Conservation (phyloP, 35 echinoderm and acorn worm species). For the Hemicentrotus pulcherrimus region DNA sequence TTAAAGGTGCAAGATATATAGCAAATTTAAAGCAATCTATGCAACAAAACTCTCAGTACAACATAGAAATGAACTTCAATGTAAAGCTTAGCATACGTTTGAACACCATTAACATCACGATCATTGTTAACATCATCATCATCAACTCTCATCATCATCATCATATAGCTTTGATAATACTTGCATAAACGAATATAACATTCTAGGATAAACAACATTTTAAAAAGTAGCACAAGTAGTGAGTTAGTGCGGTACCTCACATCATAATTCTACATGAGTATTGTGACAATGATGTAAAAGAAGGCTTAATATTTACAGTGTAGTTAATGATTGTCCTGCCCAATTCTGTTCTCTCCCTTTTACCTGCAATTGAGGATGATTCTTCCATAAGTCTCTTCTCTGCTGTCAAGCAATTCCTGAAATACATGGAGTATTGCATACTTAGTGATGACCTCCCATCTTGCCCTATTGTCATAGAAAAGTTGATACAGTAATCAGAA, state of each 20-base stretch:
- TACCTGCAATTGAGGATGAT: slow-evolving; percentile 22
- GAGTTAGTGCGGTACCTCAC: not conserved
- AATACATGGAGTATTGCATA: slow-evolving; percentile 24
- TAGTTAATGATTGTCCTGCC: not conserved
- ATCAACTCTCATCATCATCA: not conserved
- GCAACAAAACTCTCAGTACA: not conserved
- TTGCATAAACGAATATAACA: too few relatives aligned
- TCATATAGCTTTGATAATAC: too few relatives aligned
- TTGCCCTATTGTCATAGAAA: not conserved
- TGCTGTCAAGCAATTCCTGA: not conserved
- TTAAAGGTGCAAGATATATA: not conserved
- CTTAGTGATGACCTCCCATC: not conserved
- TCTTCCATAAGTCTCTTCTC: not conserved
- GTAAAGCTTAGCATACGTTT: not conserved
- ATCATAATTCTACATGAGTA: not conserved
- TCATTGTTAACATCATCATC: not conserved
- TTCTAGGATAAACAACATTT: not conserved
- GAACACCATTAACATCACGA: not conserved
- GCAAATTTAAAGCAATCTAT: not conserved
- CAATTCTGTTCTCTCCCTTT: not conserved
- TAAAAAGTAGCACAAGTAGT: not conserved
- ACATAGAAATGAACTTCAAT: not conserved
- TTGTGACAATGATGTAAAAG: not conserved
- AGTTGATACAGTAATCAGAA: not conserved
- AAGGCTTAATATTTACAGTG: not conserved